Conservation (phyloP, 2,797 vertebrate species). For the Gambelia wislizenii region DNA sequence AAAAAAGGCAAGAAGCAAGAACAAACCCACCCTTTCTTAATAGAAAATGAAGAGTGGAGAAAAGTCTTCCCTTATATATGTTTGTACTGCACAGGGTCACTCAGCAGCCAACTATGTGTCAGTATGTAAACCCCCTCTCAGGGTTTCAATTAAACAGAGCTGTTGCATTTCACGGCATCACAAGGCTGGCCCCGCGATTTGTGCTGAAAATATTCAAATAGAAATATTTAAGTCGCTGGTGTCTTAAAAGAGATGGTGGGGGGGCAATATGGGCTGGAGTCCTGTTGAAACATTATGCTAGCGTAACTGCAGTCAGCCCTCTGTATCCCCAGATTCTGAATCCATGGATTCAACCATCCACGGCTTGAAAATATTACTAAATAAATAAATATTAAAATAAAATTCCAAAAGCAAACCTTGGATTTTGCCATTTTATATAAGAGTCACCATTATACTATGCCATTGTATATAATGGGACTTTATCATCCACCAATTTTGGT, state of each 20-base stretch:
- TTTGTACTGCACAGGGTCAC: conserved; percentile 17
- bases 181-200: conserved; percentile 5
- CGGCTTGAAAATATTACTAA: no score
- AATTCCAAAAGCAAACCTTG: no score
- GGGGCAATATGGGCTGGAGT: no score
- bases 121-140: not conserved
- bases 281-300: no score
- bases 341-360: no score
- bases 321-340: no score
- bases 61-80: not conserved
- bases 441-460: no score
- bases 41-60: not conserved
- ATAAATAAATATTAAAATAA: no score
- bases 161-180: conserved; percentile 17
- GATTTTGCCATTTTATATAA: no score
- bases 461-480: no score
- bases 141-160: conserved; percentile 45
- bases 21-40: not conserved
- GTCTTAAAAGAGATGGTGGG: not conserved
- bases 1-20: conserved; percentile 10
- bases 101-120: conserved; percentile 24
- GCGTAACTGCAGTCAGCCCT: no score
- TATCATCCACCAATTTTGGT: no score
- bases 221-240: conserved; percentile 23
- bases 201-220: conserved; percentile 16